These are phyloP conservation scores for Neodiprion fabricii DNA, from an alignment of 1,140 invertebrate genomes.

Conservation along the genomic window DNA sequence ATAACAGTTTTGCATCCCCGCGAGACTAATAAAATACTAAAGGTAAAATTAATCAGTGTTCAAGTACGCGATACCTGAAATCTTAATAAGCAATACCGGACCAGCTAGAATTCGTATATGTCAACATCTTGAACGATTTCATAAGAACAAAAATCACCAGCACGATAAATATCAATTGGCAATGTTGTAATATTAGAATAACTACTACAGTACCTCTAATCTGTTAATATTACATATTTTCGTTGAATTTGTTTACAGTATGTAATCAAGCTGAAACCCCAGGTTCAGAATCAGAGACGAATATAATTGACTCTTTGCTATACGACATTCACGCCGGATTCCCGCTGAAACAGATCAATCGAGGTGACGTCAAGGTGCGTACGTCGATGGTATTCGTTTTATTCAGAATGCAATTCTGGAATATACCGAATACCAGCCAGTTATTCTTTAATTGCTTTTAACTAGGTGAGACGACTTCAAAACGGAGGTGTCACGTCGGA, in stretches of 20 bases:
- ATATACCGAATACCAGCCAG: neutral
- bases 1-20: too few relatives aligned
- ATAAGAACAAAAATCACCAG: too few relatives aligned
- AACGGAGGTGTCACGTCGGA: constrained; percentile 66
- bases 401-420: neutral
- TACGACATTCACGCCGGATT: constrained; percentile 76
- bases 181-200: neutral
- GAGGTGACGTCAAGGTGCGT: constrained; percentile 59
- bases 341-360: constrained; percentile 57
- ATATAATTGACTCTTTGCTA: constrained; percentile 74
- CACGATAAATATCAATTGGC: too few relatives aligned
- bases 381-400: neutral
- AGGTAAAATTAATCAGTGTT: too few relatives aligned
- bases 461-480: constrained; percentile 59
- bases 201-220: neutral
- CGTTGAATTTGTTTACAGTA: constrained; percentile 54
- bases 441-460: constrained; percentile 9
- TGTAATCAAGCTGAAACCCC: constrained; percentile 72
- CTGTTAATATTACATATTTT: constrained; percentile 19
- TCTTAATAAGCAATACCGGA: too few relatives aligned
- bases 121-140: too few relatives aligned
- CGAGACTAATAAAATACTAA: too few relatives aligned
- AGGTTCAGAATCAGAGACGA: constrained; percentile 77
- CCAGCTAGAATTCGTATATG: too few relatives aligned
- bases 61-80: too few relatives aligned